Percentiles rank a stretch among this genome's conserved stretches.
These are phyloP conservation scores for Nebria brevicollis DNA, from an alignment of 2,888 invertebrate genomes.

Conservation along the genomic window DNA sequence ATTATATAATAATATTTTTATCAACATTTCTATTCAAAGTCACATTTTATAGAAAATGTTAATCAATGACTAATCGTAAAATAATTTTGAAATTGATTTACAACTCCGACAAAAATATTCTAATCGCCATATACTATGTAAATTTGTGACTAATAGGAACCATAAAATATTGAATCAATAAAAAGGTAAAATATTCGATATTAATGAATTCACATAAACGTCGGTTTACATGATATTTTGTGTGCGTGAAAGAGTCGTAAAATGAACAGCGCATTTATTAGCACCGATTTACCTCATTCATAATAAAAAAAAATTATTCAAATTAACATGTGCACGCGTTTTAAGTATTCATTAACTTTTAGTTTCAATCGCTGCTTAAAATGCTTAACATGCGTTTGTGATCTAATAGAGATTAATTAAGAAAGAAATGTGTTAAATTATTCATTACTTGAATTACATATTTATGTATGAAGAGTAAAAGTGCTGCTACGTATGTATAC, in stretches of 20 bases:
- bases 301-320: background rate
- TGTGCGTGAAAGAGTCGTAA: background rate
- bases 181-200: background rate
- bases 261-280: background rate
- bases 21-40: too few species aligned
- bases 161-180: background rate
- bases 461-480: slow-evolving; percentile 31
- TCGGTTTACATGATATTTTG: background rate
- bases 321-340: slow-evolving; percentile 8
- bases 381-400: slow-evolving; percentile 39
- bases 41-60: too few species aligned
- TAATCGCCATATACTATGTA: background rate
- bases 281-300: background rate
- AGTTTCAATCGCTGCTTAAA: slow-evolving; percentile 38
- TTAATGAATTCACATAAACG: background rate
- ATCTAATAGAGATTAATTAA: slow-evolving; percentile 45
- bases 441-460: slow-evolving; percentile 34
- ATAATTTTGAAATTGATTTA: background rate
- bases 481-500: slow-evolving; percentile 8
- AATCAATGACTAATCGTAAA: too few species aligned
- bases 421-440: slow-evolving; percentile 46
- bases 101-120: background rate
- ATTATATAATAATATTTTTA: too few species aligned
- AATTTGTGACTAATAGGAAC: background rate
- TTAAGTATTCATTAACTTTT: slow-evolving; percentile 38